phyloP scores from a whole-genome alignment of 2,113 vertebrate genomes.

The Pachyramphus minor region DNA sequence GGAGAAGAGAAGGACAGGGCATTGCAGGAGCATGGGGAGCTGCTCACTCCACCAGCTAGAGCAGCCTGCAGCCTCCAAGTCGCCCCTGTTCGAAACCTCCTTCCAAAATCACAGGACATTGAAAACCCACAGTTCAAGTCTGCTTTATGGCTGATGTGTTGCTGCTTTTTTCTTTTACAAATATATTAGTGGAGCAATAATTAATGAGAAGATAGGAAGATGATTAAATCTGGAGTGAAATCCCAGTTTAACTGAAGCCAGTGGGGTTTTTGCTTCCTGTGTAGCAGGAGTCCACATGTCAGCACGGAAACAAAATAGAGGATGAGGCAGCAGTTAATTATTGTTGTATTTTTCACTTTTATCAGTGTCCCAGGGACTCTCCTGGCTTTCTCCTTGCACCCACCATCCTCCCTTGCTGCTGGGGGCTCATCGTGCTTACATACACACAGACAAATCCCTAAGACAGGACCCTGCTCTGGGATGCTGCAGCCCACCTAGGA shows the following conservation, averaged over 20 bases:
- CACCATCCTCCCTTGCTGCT: not conserved
- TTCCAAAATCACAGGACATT: not conserved
- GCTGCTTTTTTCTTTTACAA: not conserved
- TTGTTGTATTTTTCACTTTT: not conserved
- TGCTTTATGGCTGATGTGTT: not conserved
- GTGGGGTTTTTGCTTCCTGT: not conserved
- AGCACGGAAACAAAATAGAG: not conserved
- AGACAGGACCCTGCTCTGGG: not conserved
- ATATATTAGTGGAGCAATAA: not conserved
- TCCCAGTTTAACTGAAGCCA: not conserved
- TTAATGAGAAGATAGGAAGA: not conserved
- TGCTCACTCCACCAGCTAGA: not conserved
- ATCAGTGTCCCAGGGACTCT: not conserved
- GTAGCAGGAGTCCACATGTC: not conserved
- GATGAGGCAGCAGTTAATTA: not conserved
- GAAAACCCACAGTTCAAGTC: not conserved
- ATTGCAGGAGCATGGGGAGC: not conserved
- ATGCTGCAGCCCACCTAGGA: not conserved
- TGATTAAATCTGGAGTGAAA: not conserved
- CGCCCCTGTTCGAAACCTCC: not conserved
- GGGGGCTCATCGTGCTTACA: rapidly evolving
- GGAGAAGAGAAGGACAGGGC: not conserved
- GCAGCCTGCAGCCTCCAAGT: not conserved
- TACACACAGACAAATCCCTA: not conserved
- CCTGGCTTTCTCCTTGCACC: not conserved